Percentiles rank a stretch among this genome's conserved stretches.
Conservation (phyloP, 1,140 invertebrate genomes). For the Drosophila nannoptera region DNA sequence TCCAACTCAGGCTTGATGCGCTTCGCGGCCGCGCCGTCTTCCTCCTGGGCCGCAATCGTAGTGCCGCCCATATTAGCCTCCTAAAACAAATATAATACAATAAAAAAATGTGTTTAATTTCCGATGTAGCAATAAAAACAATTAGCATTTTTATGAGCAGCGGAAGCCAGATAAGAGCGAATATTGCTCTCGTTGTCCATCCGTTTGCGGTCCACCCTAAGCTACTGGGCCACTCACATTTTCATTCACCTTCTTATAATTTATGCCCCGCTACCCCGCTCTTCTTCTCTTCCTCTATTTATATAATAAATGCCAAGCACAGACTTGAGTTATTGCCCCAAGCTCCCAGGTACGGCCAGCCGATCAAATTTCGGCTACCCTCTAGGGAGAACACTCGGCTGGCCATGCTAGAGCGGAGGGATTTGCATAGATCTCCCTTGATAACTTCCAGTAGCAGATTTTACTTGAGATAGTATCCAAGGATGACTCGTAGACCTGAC, state of each 20-base stretch:
- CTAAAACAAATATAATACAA: constrained; percentile 48
- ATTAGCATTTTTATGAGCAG: constrained; percentile 70
- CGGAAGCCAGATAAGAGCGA: constrained; percentile 53
- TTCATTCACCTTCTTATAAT: constrained; percentile 65
- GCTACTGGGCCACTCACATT: constrained; percentile 31
- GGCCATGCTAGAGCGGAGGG: constrained; percentile 42
- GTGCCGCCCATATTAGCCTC: constrained; percentile 59
- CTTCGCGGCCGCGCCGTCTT: constrained; percentile 61
- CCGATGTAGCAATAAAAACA: constrained; percentile 58
- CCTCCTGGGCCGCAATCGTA: constrained; percentile 57
- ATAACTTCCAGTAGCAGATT: constrained; percentile 59
- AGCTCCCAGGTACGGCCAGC: constrained; percentile 2
- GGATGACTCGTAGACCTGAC: too few relatives aligned
- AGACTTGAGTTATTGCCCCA: constrained; percentile 51
- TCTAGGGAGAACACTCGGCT: constrained; percentile 16
- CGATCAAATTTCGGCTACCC: background rate
- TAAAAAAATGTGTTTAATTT: constrained; percentile 37
- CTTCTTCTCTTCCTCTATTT: constrained; percentile 24
- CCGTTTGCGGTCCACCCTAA: constrained; percentile 31
- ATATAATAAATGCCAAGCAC: constrained; percentile 56
- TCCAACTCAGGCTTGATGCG: constrained; percentile 52
- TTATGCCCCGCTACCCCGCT: constrained; percentile 41
- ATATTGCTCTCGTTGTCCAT: constrained; percentile 31
- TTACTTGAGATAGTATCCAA: constrained; percentile 5
- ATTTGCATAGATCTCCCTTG: constrained; percentile 67